Percentiles rank a stretch among this genome's conserved stretches.
Conservation (phyloP, 2,888 invertebrate species). For the Operophtera brumata region DNA sequence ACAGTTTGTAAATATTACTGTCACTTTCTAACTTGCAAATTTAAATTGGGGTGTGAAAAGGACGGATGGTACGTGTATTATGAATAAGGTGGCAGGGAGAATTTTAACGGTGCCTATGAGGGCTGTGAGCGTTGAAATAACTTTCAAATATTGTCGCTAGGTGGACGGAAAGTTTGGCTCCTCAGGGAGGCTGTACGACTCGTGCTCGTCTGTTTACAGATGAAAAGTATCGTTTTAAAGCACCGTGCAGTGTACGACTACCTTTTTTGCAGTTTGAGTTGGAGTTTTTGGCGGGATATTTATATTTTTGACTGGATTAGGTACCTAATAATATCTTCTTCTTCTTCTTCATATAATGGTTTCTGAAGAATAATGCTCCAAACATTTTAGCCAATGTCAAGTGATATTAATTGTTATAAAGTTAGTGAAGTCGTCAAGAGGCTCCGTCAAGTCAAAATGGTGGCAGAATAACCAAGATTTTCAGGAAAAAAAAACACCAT, state of each 20-base stretch:
- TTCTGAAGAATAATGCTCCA: too few relatives aligned
- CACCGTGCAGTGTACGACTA: conserved; percentile 51
- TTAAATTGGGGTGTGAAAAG: conserved; percentile 41
- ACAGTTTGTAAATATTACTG: conserved; percentile 72
- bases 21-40: conserved; percentile 44
- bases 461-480: too few relatives aligned
- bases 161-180: conserved; percentile 78
- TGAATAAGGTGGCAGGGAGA: conserved; percentile 78
- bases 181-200: conserved; percentile 72
- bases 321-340: too few relatives aligned
- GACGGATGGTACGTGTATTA: conserved; percentile 65
- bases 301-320: too few relatives aligned
- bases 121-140: conserved; percentile 81
- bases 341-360: too few relatives aligned
- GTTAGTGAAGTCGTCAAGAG: too few relatives aligned
- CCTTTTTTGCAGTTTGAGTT: conserved; percentile 35
- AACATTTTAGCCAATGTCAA: too few relatives aligned
- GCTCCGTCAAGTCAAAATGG: too few relatives aligned
- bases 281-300: too few relatives aligned
- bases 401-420: too few relatives aligned
- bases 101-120: conserved; percentile 82
- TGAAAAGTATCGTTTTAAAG: conserved; percentile 75
- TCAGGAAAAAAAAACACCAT: too few relatives aligned
- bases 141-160: conserved; percentile 82
- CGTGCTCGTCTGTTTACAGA: conserved; percentile 74